Conservation (phyloP, 2,888 invertebrate species). For the Drosophila aldrichi region DNA sequence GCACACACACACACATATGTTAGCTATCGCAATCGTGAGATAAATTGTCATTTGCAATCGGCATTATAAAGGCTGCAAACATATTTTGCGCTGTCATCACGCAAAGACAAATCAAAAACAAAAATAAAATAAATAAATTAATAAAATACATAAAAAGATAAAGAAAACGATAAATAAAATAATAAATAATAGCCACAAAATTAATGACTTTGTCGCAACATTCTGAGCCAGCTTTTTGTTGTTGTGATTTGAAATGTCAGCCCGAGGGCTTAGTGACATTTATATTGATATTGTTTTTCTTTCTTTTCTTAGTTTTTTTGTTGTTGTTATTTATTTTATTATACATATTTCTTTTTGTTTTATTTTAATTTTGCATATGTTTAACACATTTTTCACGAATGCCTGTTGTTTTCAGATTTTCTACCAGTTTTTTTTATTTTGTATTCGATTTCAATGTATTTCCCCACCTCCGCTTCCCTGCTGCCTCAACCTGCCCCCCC, state of each 20-base stretch:
- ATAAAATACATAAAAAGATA: neutral
- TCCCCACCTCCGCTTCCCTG: neutral
- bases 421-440: constrained; percentile 42
- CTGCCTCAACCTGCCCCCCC: too few species aligned
- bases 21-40: constrained; percentile 29
- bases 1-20: constrained; percentile 8
- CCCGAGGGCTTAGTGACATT: constrained; percentile 25
- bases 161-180: constrained; percentile 20
- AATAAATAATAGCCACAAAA: constrained; percentile 47
- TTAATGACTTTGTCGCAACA: constrained; percentile 55
- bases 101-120: constrained; percentile 4
- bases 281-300: constrained; percentile 22
- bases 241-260: constrained; percentile 48
- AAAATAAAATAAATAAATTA: neutral
- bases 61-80: constrained; percentile 37
- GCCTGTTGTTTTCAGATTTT: constrained; percentile 43
- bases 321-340: constrained; percentile 10
- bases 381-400: constrained; percentile 73
- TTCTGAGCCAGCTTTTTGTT: constrained; percentile 44
- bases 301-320: neutral
- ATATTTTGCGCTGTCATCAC: constrained; percentile 42
- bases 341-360: constrained; percentile 6
- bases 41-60: constrained; percentile 52
- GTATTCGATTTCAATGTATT: constrained; percentile 54
- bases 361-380: constrained; percentile 58